phyloP scores from a whole-genome alignment of 2,888 invertebrate species.

The Ophioninae sp. region DNA sequence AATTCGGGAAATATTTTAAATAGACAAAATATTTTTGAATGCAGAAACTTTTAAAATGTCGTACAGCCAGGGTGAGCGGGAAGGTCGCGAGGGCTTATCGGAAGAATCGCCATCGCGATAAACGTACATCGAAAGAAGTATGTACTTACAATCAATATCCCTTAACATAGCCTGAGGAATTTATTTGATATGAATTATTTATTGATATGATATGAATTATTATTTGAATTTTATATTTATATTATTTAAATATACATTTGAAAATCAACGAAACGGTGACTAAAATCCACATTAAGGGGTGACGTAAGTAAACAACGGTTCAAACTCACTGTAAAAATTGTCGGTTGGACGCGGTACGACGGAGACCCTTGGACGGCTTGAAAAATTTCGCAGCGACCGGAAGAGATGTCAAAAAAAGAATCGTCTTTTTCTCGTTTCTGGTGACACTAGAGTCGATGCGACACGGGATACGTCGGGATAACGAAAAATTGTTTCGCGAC shows the following conservation, averaged over 20 bases:
- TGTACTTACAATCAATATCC: conserved; percentile 17
- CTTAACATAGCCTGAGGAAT: too few relatives aligned
- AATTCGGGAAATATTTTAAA: too few relatives aligned
- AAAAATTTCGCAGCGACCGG: conserved; percentile 10
- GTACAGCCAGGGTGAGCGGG: not conserved
- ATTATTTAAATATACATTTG: too few relatives aligned
- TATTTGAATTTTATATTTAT: too few relatives aligned
- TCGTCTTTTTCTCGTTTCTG: not conserved
- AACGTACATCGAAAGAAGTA: not conserved
- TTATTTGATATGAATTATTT: too few relatives aligned
- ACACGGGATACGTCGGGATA: not conserved
- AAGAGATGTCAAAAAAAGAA: not conserved
- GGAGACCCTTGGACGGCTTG: conserved; percentile 42
- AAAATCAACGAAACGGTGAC: conserved; percentile 4
- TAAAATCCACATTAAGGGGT: not conserved
- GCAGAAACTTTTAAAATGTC: not conserved
- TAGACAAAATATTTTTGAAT: too few relatives aligned
- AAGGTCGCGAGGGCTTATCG: not conserved
- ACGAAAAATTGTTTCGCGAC: not conserved
- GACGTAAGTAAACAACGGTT: conserved; percentile 41
- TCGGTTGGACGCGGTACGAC: conserved; percentile 54
- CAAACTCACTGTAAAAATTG: conserved; percentile 59
- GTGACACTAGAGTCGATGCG: not conserved
- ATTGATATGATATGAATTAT: too few relatives aligned
- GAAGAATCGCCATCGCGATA: not conserved